Evolutionary conservation across 2,797 vertebrate species (phyloP).

Genomic region (Eulemur rubriventer): DNA sequence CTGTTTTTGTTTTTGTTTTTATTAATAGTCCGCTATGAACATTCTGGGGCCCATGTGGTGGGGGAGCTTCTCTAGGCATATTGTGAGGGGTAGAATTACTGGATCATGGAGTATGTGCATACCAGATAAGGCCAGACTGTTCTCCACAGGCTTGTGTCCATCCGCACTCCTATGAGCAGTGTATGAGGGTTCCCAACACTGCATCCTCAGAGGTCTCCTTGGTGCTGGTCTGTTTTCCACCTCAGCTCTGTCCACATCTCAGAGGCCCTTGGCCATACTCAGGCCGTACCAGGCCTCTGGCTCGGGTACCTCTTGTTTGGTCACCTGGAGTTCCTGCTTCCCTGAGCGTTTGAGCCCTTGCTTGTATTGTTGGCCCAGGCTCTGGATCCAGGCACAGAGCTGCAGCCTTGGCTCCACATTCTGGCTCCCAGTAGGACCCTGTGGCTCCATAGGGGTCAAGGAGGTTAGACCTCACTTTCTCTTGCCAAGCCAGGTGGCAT

Average conservation of each 20-base stretch:
- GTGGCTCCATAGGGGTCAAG: background rate
- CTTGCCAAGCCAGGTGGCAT: background rate
- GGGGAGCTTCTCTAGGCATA: background rate
- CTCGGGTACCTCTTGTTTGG: background rate
- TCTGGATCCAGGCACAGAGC: background rate
- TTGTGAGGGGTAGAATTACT: background rate
- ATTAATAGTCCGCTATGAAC: background rate
- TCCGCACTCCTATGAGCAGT: background rate
- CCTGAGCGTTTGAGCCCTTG: background rate
- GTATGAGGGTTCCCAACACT: fast-evolving
- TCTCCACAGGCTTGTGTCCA: background rate
- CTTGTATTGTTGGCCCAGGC: background rate
- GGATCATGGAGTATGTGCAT: background rate
- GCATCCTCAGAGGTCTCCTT: background rate
- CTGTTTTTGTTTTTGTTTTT: background rate
- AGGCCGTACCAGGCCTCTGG: background rate
- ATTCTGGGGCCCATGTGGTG: background rate
- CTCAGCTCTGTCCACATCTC: background rate
- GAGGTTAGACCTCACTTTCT: background rate
- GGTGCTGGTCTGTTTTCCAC: background rate
- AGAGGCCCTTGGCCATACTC: background rate
- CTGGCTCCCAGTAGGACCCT: background rate
- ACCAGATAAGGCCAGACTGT: background rate
- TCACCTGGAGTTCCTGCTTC: background rate
- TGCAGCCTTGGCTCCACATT: background rate